Conservation (phyloP, 2,113 vertebrate genomes). For the Rutilus rutilus region DNA sequence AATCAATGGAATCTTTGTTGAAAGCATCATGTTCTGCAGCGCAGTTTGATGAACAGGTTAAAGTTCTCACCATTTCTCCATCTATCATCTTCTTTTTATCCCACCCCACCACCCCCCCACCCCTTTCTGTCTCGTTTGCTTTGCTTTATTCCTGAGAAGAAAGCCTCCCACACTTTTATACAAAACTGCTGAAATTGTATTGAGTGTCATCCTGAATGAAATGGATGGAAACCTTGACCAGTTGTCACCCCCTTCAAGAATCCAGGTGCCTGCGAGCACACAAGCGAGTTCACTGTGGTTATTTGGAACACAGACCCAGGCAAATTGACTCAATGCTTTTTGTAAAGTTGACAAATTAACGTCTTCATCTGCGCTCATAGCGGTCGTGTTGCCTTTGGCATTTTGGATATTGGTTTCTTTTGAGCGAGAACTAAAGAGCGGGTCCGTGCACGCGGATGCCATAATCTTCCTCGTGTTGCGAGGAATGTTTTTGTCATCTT, state of each 20-base stretch:
- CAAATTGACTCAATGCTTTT: constrained; percentile 24
- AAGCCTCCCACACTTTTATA: constrained; percentile 55
- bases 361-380: constrained; percentile 21
- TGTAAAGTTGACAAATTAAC: constrained; percentile 43
- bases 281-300: not conserved
- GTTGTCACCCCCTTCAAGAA: constrained; percentile 35
- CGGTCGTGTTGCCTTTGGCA: not conserved
- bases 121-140: constrained; percentile 17
- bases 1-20: not conserved
- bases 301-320: constrained; percentile 25
- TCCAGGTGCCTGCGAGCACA: constrained; percentile 12
- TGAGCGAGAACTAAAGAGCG: not conserved
- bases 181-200: constrained; percentile 52
- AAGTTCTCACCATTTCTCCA: constrained; percentile 13
- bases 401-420: constrained; percentile 45
- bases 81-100: not conserved
- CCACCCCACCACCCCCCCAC: not conserved
- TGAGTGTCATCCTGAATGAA: constrained; percentile 39
- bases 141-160: constrained; percentile 48
- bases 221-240: constrained; percentile 53
- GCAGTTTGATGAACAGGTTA: constrained; percentile 29
- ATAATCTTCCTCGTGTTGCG: constrained; percentile 19
- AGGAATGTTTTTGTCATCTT: constrained; percentile 27
- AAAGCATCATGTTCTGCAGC: not conserved
- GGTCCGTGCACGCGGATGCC: not conserved